Percentiles rank a stretch among this genome's conserved stretches.
Evolutionary conservation across 2,797 vertebrate genomes (phyloP).

Genomic region (Amazonetta brasiliensis): DNA sequence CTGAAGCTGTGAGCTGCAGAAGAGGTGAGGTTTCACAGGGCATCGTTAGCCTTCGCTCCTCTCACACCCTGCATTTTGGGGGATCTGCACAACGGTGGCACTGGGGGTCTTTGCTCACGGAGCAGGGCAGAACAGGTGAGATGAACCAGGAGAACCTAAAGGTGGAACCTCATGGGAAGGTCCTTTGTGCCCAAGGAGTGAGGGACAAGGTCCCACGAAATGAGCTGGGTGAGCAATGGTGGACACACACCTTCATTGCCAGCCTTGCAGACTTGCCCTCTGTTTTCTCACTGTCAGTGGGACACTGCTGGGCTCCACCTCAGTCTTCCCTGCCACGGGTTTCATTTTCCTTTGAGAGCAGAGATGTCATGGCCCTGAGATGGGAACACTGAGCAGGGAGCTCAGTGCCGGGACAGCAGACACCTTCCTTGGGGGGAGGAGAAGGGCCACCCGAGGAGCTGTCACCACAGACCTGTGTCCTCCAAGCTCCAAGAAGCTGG

Average conservation of each 20-base stretch:
- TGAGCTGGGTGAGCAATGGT: not conserved
- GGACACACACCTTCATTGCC: not conserved
- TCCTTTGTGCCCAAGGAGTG: not conserved
- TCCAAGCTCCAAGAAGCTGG: not conserved
- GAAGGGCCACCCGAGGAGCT: not conserved
- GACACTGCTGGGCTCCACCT: not conserved
- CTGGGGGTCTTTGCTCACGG: not conserved
- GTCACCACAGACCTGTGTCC: not conserved
- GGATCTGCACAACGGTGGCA: not conserved
- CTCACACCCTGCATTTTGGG: not conserved
- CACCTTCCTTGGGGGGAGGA: not conserved
- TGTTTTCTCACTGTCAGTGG: not conserved
- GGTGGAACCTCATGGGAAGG: not conserved
- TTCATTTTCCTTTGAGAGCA: not conserved
- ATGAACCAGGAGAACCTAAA: not conserved
- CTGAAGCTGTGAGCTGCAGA: not conserved
- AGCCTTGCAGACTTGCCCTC: not conserved
- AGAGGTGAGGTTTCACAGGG: not conserved
- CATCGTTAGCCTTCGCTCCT: not conserved
- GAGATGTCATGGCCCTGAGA: not conserved
- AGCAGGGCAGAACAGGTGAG: not conserved
- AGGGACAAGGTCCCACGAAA: not conserved
- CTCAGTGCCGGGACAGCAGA: not conserved
- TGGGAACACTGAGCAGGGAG: not conserved
- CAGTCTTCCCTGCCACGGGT: not conserved